A percentile compares a stretch with the other conserved stretches of the same genome.
Evolutionary conservation across 2,888 invertebrate species (phyloP).

Genomic region (Isoperla grammatica): DNA sequence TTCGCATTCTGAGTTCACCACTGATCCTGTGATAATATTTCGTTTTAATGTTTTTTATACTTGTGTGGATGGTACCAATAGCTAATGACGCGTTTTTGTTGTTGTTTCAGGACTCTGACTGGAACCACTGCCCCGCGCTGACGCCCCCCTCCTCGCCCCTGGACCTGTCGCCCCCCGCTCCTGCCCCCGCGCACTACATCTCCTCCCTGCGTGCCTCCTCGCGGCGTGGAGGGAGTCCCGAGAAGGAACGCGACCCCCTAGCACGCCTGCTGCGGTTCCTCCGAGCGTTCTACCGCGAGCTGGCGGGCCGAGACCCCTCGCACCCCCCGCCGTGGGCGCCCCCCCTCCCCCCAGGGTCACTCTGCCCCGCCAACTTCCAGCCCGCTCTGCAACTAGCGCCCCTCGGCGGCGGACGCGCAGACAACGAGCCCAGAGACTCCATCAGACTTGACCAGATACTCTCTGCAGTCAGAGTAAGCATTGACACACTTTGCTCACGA

Average conservation of each 20-base stretch:
- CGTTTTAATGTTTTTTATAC: neutral
- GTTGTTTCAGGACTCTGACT: slow-evolving; percentile 25
- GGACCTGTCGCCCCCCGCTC: slow-evolving; percentile 28
- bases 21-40: too few relatives aligned
- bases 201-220: slow-evolving; percentile 42
- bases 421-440: slow-evolving; percentile 39
- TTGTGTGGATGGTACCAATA: too few relatives aligned
- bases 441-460: slow-evolving; percentile 47
- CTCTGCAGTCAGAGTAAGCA: slow-evolving; percentile 46
- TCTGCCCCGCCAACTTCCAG: slow-evolving; percentile 49
- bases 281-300: slow-evolving; percentile 47
- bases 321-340: slow-evolving; percentile 48
- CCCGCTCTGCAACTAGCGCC: slow-evolving; percentile 46
- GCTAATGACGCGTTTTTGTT: neutral
- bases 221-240: slow-evolving; percentile 33
- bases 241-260: slow-evolving; percentile 33
- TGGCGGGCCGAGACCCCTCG: slow-evolving; percentile 46
- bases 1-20: too few relatives aligned
- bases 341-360: slow-evolving; percentile 45
- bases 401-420: slow-evolving; percentile 34
- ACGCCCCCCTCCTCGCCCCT: slow-evolving; percentile 22
- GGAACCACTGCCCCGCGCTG: slow-evolving; percentile 21
- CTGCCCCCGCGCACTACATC: slow-evolving; percentile 41
- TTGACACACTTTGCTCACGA: too few relatives aligned
- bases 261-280: slow-evolving; percentile 43